A percentile compares a stretch with the other conserved stretches of the same genome.
Conservation (phyloP, 1,140 invertebrate species). For the Drosophila varians region DNA sequence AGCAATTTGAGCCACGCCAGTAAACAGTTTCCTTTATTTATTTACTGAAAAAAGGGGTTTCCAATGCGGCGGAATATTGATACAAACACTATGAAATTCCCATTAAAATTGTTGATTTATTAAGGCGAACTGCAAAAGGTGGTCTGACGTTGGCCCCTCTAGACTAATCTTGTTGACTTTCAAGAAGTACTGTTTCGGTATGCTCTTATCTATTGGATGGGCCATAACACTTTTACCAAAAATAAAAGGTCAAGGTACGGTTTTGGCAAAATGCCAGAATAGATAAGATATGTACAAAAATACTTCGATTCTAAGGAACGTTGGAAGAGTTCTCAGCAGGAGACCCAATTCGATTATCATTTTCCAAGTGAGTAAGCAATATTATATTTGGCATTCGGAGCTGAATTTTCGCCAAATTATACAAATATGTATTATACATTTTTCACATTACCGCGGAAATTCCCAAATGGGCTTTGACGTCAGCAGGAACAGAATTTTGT, state of each 20-base stretch:
- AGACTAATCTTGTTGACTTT: conserved; percentile 18
- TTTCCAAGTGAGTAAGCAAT: conserved; percentile 48
- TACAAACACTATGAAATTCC: conserved; percentile 43
- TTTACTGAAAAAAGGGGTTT: conserved; percentile 34
- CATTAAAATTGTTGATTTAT: conserved; percentile 43
- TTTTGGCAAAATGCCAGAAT: conserved; percentile 1
- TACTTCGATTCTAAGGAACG: neutral
- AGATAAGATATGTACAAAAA: conserved; percentile 67
- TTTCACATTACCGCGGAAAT: conserved; percentile 64
- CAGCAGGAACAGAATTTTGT: conserved; percentile 35
- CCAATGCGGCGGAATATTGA: conserved; percentile 21
- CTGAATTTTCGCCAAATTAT: conserved; percentile 38
- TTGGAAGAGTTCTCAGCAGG: conserved; percentile 3
- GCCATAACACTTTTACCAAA: conserved; percentile 5
- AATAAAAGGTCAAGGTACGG: conserved; percentile 66
- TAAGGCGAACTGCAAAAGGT: conserved; percentile 28
- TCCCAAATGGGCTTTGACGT: conserved; percentile 63
- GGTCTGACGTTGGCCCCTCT: conserved; percentile 12
- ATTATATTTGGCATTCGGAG: conserved; percentile 16
- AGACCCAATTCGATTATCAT: conserved; percentile 3
- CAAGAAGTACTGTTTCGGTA: conserved; percentile 11
- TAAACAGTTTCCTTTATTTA: conserved; percentile 27
- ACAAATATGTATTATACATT: conserved; percentile 27
- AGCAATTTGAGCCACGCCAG: conserved; percentile 30
- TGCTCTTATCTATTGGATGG: conserved; percentile 35